Conservation (phyloP, 2,888 invertebrate species). For the Geophilus truncorum region DNA sequence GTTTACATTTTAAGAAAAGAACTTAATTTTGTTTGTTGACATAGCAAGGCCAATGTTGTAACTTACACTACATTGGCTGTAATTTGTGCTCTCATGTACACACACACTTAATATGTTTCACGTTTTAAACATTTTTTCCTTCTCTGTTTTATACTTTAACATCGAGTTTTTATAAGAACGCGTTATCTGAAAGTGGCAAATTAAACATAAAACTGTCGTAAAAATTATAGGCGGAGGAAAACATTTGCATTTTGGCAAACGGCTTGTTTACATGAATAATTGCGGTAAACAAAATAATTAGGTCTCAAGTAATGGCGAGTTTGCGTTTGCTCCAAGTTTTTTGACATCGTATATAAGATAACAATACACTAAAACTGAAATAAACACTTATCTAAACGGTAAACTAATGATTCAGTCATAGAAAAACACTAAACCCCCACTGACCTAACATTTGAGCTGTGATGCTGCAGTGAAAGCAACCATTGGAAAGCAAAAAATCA, state of each 20-base stretch:
- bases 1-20: neutral
- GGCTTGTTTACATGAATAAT: neutral
- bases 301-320: neutral
- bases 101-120: neutral
- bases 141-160: neutral
- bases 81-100: neutral
- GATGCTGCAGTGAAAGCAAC: too few relatives aligned
- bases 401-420: too few relatives aligned
- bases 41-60: neutral
- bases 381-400: too few relatives aligned
- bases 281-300: constrained; percentile 11
- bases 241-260: neutral
- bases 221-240: neutral
- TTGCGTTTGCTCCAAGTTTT: neutral
- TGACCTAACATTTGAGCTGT: too few relatives aligned
- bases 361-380: too few relatives aligned
- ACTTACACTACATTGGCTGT: too few relatives aligned
- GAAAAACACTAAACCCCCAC: too few relatives aligned
- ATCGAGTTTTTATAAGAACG: neutral
- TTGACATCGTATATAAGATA: neutral
- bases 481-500: too few relatives aligned
- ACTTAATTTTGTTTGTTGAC: neutral
- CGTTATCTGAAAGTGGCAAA: neutral
- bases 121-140: neutral
- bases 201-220: neutral